Evolutionary conservation across 2,797 vertebrate genomes (phyloP).

Genomic region (Lacerta bilineata): DNA sequence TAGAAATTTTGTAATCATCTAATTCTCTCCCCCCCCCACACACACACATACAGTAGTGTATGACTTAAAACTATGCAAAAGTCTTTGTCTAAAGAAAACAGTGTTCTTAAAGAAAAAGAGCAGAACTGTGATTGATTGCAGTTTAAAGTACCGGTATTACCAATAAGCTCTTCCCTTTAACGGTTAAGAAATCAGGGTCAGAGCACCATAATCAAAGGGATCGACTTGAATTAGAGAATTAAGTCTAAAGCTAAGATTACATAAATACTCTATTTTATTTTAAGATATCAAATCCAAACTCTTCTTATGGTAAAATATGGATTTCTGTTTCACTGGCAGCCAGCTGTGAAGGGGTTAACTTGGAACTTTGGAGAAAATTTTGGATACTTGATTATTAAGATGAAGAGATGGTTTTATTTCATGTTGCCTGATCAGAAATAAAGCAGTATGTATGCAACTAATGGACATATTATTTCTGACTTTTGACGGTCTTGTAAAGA

Average conservation of each 20-base stretch:
- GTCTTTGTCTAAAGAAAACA: conserved; percentile 42
- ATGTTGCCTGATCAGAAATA: not conserved
- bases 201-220: conserved; percentile 71
- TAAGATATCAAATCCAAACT: no score
- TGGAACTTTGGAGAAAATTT: conserved; percentile 62
- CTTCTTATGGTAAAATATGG: conserved; percentile 58
- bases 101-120: conserved; percentile 36
- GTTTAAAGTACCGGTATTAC: conserved; percentile 65
- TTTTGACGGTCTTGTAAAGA: not conserved
- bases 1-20: conserved; percentile 58
- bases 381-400: conserved; percentile 45
- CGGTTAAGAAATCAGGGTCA: conserved; percentile 69
- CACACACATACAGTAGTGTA: conserved; percentile 17
- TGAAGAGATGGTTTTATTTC: not conserved
- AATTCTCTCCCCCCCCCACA: conserved; percentile 40
- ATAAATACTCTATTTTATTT: conserved; percentile 66
- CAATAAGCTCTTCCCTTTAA: conserved; percentile 66
- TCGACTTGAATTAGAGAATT: conserved; percentile 66
- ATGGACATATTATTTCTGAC: conserved; percentile 47
- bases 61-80: conserved; percentile 64
- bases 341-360: conserved; percentile 45
- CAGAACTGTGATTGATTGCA: conserved; percentile 29
- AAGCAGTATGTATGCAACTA: not conserved
- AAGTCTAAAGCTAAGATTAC: conserved; percentile 66
- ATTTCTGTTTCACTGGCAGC: conserved; percentile 59